phyloP scores from a whole-genome alignment of 2,113 vertebrate species.

The Falcunculus frontatus region DNA sequence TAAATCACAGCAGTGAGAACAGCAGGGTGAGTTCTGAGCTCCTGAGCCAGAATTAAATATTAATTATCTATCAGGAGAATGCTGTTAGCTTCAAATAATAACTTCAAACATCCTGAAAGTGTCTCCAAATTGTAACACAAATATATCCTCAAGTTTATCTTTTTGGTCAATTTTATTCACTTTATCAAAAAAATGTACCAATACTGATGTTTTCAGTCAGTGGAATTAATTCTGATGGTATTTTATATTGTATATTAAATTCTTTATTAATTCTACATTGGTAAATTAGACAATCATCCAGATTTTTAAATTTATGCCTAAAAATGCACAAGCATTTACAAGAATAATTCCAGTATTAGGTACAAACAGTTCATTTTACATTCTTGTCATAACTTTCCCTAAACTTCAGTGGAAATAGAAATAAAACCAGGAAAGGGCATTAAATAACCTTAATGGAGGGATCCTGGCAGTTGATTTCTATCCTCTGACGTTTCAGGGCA shows the following conservation, averaged over 20 bases:
- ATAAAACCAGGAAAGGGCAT: background rate
- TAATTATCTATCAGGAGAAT: background rate
- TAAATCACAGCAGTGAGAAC: background rate
- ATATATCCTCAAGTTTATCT: background rate
- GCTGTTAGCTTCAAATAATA: background rate
- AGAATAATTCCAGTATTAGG: background rate
- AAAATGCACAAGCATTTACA: background rate
- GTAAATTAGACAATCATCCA: background rate
- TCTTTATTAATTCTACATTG: background rate
- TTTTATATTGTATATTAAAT: background rate
- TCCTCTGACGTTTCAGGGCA: slow-evolving; percentile 84
- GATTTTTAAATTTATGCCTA: background rate
- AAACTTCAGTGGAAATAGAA: background rate
- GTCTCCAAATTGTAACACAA: background rate
- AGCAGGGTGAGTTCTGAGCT: background rate
- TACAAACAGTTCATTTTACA: background rate
- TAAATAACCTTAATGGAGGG: slow-evolving; percentile 85
- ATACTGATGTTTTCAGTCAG: background rate
- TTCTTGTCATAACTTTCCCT: background rate
- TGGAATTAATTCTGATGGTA: background rate
- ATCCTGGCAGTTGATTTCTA: slow-evolving; percentile 88
- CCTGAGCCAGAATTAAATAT: background rate
- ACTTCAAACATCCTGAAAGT: background rate
- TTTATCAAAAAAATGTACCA: background rate
- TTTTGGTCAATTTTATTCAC: background rate